Conservation (phyloP, 2,113 vertebrate species). For the Axis porcinus region DNA sequence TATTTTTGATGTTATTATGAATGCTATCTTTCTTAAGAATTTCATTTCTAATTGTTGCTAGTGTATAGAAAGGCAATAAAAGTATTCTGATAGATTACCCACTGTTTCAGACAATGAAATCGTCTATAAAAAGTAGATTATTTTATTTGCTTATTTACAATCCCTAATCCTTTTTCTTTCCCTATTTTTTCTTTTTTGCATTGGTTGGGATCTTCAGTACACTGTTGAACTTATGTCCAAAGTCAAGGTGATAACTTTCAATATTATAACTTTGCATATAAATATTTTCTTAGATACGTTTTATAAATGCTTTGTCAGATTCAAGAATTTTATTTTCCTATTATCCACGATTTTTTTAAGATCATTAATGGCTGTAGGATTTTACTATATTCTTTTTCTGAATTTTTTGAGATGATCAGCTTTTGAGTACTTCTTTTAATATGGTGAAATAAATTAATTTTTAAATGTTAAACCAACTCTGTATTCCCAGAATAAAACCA, state of each 20-base stretch:
- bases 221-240: background rate
- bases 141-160: background rate
- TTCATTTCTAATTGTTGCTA: background rate
- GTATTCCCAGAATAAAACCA: background rate
- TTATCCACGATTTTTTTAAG: background rate
- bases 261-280: background rate
- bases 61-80: background rate
- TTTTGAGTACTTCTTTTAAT: slow-evolving; percentile 2
- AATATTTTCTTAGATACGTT: background rate
- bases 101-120: background rate
- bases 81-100: background rate
- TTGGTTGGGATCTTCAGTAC: background rate
- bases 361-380: background rate
- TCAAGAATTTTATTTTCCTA: background rate
- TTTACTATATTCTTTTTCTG: background rate
- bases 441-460: background rate
- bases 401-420: background rate
- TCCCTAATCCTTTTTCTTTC: background rate
- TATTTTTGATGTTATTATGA: background rate
- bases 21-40: background rate
- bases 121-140: background rate
- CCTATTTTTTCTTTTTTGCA: background rate
- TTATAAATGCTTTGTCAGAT: background rate
- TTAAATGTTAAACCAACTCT: background rate
- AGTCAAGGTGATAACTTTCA: background rate